Base-by-base conservation (phyloP, 1,140 invertebrate genomes). In the Armadillidium nasatum region DNA sequence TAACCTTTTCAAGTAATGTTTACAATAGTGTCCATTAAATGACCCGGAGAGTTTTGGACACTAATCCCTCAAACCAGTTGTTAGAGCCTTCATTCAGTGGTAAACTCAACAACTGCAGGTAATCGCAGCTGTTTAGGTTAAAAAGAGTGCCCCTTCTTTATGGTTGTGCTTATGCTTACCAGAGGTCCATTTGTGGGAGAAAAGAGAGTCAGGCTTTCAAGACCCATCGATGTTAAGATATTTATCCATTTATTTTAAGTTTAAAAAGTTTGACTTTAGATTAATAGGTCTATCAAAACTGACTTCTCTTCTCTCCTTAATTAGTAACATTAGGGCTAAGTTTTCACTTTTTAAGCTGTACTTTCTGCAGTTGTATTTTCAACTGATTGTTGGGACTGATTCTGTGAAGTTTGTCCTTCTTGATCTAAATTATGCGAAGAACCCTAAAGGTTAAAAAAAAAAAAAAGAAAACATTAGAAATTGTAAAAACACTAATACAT, bases 351-450 rank as follows among this genome's bases (percentile, higher is more conserved):
- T 60, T 19, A 60, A 60, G 50, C 50, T 19, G 50, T 60, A 60
- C 50, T 60, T 60, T 60, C 50, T 15, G 50, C 50, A 60, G 50
- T 60, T 19, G 50, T 60, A 60, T 60, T 60, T 60, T 60, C 50
- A 13, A 60, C 50, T 60, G 50, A 19, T 19, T 60, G 50, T 19
- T 60, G 50, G 19, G 50, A 60, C 50, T 60, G 50, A 19, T 60
- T 13, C 19, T 60, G 50, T 13, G 50, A 19, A 19, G 50, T 60
- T 60, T 60, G 50, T 19, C 50, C 50, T 60, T 60, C 50, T 13
- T 60, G 50, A 15, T 60, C 50, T 19, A 60, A 13, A 60, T 60
- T 2, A 3, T 60, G 50, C 50, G 11, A 19, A 60, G 50, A 19
- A 19, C 19, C 19, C 19, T 60, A 3, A 3, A 33, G 33, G 33